phyloP scores from a whole-genome alignment of 1,140 invertebrate genomes.

The Zaprionus vittiger region DNA sequence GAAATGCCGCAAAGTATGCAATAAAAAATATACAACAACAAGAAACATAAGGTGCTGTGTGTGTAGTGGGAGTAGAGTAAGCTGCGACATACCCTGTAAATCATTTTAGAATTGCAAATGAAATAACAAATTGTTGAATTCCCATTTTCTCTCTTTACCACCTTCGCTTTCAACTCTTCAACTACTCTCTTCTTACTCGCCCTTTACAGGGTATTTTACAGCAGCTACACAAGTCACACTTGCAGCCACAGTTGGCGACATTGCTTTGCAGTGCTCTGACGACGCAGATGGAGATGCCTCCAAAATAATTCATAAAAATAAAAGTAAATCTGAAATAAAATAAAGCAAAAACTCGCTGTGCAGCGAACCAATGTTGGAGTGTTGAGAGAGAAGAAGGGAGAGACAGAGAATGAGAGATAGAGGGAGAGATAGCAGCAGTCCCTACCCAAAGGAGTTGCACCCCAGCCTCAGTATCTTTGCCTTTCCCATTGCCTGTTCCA shows the following conservation, averaged over 20 bases:
- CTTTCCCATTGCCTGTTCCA: not conserved
- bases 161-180: too few species aligned
- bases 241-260: not conserved
- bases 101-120: not conserved
- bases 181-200: not conserved
- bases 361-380: constrained; percentile 10
- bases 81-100: constrained; percentile 13
- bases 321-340: constrained; percentile 43
- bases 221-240: not conserved
- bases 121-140: not conserved
- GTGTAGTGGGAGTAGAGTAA: not conserved
- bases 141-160: too few species aligned
- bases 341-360: not conserved
- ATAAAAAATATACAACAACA: constrained; percentile 60
- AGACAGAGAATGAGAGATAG: not conserved
- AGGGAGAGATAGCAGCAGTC: not conserved
- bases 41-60: not conserved
- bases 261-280: not conserved
- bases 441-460: not conserved
- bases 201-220: constrained; percentile 6
- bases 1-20: constrained; percentile 80
- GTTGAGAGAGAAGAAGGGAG: not conserved
- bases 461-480: not conserved
- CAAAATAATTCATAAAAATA: constrained; percentile 62
- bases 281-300: constrained; percentile 11